A percentile compares a stretch with the other conserved stretches of the same genome.
Conservation (phyloP, 2,797 vertebrate species). For the Varecia variegata region DNA sequence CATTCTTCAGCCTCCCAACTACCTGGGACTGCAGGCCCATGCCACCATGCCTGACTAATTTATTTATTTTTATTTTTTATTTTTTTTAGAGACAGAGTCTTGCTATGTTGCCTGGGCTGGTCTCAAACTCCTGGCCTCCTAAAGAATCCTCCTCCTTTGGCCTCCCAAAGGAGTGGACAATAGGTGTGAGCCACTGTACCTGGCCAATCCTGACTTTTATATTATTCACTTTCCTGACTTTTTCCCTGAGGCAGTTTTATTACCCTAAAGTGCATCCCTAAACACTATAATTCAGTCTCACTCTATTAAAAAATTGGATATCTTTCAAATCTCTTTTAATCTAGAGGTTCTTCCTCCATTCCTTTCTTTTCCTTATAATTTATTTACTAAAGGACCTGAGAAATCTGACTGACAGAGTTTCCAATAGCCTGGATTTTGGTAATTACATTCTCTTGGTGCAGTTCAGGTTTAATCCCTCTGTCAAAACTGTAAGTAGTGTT, state of each 20-base stretch:
- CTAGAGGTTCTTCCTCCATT: neutral
- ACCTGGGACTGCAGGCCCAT: neutral
- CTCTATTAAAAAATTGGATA: neutral
- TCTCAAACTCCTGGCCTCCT: neutral
- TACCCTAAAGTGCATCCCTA: neutral
- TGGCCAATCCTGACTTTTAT: neutral
- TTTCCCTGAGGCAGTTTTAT: neutral
- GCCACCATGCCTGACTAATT: neutral
- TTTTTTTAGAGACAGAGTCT: neutral
- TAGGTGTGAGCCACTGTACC: neutral
- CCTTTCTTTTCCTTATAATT: neutral
- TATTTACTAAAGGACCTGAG: neutral
- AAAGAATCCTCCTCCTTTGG: neutral
- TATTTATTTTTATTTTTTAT: neutral
- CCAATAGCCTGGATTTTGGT: neutral
- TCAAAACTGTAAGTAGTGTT: neutral
- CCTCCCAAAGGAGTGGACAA: neutral
- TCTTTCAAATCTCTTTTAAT: slow-evolving; percentile 23
- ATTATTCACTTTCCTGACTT: neutral
- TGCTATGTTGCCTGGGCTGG: neutral
- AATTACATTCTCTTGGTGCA: neutral
- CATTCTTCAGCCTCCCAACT: neutral
- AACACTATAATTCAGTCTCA: neutral
- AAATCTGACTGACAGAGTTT: neutral
- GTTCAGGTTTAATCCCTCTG: neutral